Base-by-base conservation (phyloP, 1,140 invertebrate genomes). In the Magallana gigas region DNA sequence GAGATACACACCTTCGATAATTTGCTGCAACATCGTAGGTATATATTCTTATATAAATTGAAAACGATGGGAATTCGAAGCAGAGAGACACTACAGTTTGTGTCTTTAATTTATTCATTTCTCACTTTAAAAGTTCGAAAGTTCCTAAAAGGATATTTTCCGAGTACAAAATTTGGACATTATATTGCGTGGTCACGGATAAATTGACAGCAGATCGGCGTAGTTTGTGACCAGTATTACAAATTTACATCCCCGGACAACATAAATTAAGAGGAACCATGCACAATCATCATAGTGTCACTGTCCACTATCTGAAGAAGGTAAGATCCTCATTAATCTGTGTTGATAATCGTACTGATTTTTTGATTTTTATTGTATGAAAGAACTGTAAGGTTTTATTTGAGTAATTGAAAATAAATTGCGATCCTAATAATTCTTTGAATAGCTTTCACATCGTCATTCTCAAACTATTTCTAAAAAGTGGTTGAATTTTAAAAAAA, bases 1-100 rank as follows among this genome's bases (percentile, higher is more conserved):
- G 18, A 76, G 68, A 76, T 76, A 76, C 68, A 76, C 68, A 76
- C 68, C 68, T 76, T 76, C 68, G 8, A 76, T 76, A 76, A 76
- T 76, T 76, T 76, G 68, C 68, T 76, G 68, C 23, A 76, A 76
- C 68, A 76, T 76, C 68, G 68, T 76, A 76, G 68, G 68, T 76
- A 76, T 76, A 76, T 76, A 76, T 23, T 76, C 68, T 76, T 76
- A 76, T 76, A 76, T 76, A 76, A 76, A 76, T 76, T 76, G 68
- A 76, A 76, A 76, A 76, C 68, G 68, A 76, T 76, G 68, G 68
- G 18, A 76, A 29, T 29, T 76, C 68, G 68, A 76, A 76, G 23
- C 68, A 76, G 68, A 76, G 36, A 76, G 68, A 76, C 68, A 76
- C 68, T 18, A 18, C 5, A 12, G 23, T 76, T 76, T 29, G 68